Percentiles rank a stretch among this genome's conserved stretches.
phyloP scores from a whole-genome alignment of 2,797 vertebrate species.

The Neostethus bicornis region DNA sequence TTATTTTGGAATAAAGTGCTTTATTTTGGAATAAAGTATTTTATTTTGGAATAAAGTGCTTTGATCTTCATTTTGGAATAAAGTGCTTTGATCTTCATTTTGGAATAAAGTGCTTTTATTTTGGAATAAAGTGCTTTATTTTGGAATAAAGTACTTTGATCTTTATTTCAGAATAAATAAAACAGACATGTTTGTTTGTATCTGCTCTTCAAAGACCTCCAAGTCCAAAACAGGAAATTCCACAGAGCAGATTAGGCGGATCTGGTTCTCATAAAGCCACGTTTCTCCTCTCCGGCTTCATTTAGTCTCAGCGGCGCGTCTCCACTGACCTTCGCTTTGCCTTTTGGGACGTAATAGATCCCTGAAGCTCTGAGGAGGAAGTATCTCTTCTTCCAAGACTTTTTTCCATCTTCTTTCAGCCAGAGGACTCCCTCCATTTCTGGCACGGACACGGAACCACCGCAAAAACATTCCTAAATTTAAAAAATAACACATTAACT shows the following conservation, averaged over 20 bases:
- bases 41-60: too few species aligned
- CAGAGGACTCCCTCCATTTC: conserved; percentile 96
- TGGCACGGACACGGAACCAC: conserved; percentile 93
- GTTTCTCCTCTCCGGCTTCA: conserved; percentile 5
- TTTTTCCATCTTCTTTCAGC: conserved; percentile 98
- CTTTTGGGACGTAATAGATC: conserved; percentile 97
- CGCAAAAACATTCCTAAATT: conserved; percentile 94
- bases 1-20: too few species aligned
- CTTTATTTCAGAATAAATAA: not conserved
- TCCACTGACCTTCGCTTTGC: conserved; percentile 74
- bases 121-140: too few species aligned
- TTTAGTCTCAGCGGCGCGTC: not conserved
- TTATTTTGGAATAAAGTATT: too few species aligned
- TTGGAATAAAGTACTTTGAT: too few species aligned
- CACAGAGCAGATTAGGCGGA: conserved; percentile 29
- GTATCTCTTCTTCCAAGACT: conserved; percentile 99
- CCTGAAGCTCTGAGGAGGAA: conserved; percentile 96
- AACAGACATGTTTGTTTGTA: conserved; percentile 6
- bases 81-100: too few species aligned
- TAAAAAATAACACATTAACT: not conserved
- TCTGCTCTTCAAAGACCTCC: conserved; percentile 35
- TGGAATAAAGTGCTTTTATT: too few species aligned
- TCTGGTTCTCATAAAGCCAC: conserved; percentile 49
- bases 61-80: too few species aligned
- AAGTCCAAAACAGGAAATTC: conserved; percentile 73